A percentile compares a stretch with the other conserved stretches of the same genome.
Conservation (phyloP, 1,140 invertebrate genomes). For the Drosophila micromelanica region DNA sequence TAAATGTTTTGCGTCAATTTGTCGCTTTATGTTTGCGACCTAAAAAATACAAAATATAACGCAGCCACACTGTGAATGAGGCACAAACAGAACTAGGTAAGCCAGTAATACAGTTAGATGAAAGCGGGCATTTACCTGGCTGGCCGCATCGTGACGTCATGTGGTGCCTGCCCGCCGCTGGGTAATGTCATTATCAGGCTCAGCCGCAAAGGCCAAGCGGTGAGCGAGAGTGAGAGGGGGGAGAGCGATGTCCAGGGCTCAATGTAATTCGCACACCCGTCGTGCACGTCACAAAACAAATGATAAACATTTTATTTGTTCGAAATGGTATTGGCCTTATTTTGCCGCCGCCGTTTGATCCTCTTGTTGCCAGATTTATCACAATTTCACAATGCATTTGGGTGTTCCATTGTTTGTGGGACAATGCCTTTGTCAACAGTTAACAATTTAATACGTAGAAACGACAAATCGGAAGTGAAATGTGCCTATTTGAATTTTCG, state of each 20-base stretch:
- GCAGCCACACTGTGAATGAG: conserved; percentile 34
- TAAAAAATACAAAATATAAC: conserved; percentile 27
- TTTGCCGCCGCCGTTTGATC: conserved; percentile 57
- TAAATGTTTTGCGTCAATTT: conserved; percentile 82
- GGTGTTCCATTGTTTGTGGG: conserved; percentile 68
- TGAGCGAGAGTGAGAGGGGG: background rate
- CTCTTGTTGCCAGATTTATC: conserved; percentile 69
- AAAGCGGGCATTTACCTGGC: conserved; percentile 37
- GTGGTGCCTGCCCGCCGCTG: conserved; percentile 42
- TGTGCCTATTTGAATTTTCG: conserved; percentile 34
- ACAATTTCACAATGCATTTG: conserved; percentile 65
- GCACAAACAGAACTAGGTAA: conserved; percentile 33
- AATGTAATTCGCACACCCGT: conserved; percentile 50
- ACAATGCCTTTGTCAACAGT: conserved; percentile 31
- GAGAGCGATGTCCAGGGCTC: conserved; percentile 10
- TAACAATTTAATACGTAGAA: conserved; percentile 74
- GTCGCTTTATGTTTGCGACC: conserved; percentile 66
- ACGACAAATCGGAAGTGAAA: conserved; percentile 66
- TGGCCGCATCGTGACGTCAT: conserved; percentile 57
- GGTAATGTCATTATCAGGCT: conserved; percentile 78
- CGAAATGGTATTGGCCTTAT: conserved; percentile 54
- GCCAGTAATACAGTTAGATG: conserved; percentile 42
- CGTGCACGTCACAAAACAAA: conserved; percentile 66
- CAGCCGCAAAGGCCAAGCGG: conserved; percentile 56
- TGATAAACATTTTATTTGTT: conserved; percentile 80